These are phyloP conservation scores for Caenorhabditis imperialis DNA, from an alignment of 2,888 invertebrate genomes.

Conservation along the genomic window DNA sequence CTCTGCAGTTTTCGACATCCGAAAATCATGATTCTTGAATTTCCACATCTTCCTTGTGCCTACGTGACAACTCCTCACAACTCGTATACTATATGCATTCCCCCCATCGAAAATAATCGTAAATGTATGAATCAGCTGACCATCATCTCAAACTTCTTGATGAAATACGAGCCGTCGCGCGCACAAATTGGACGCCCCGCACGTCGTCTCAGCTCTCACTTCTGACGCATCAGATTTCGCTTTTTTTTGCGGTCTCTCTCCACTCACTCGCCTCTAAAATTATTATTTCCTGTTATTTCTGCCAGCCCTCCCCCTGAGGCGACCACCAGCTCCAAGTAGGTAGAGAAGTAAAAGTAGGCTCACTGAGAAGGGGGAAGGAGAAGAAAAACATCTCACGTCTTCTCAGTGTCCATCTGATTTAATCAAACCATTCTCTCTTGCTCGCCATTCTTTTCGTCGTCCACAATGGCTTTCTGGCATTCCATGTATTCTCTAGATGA, in stretches of 20 bases:
- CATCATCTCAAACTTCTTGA: slow-evolving; percentile 1
- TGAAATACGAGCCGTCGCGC: slow-evolving; percentile 33
- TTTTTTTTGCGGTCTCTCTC: too few relatives aligned
- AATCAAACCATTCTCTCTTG: slow-evolving; percentile 50
- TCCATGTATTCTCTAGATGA: slow-evolving; percentile 52
- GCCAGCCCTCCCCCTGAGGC: too few relatives aligned
- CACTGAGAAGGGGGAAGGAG: slow-evolving; percentile 19
- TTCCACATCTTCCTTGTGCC: too few relatives aligned
- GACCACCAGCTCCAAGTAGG: not conserved
- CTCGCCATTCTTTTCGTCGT: slow-evolving; percentile 35
- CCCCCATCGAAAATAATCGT: slow-evolving; percentile 38
- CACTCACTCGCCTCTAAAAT: too few relatives aligned
- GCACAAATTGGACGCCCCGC: slow-evolving; percentile 41
- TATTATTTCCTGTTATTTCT: too few relatives aligned
- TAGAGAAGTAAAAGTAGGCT: too few relatives aligned
- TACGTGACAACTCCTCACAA: slow-evolving; percentile 12
- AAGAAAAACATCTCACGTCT: slow-evolving; percentile 36
- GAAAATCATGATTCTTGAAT: too few relatives aligned
- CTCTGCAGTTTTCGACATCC: too few relatives aligned
- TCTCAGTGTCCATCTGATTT: slow-evolving; percentile 51
- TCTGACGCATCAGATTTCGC: too few relatives aligned
- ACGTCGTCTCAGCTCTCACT: too few relatives aligned
- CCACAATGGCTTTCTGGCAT: slow-evolving; percentile 44
- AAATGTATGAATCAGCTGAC: slow-evolving; percentile 48
- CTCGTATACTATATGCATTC: slow-evolving; percentile 10